Percentiles rank a stretch among this genome's conserved stretches.
These are phyloP conservation scores for Cathartes aura DNA, from an alignment of 2,113 vertebrate genomes.

Conservation along the genomic window DNA sequence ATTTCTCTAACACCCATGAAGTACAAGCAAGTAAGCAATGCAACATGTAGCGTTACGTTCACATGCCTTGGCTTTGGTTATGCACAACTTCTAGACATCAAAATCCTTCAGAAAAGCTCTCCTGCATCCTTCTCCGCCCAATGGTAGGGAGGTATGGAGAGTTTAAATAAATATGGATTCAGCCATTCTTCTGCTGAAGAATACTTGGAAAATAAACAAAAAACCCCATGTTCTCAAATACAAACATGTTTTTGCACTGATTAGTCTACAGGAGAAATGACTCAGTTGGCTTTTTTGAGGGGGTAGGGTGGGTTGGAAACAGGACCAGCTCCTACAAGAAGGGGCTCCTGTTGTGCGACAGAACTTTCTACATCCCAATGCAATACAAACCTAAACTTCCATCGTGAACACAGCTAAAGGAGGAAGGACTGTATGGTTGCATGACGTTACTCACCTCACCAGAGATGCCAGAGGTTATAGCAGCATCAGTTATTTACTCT, in stretches of 20 bases:
- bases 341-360: neutral
- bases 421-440: neutral
- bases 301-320: neutral
- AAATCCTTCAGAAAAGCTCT: neutral
- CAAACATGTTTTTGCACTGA: neutral
- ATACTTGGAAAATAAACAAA: neutral
- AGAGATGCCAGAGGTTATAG: neutral
- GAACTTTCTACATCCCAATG: neutral
- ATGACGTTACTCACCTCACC: neutral
- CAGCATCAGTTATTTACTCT: neutral
- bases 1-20: neutral
- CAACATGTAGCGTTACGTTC: accelerated
- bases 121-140: neutral
- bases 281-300: neutral
- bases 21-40: neutral
- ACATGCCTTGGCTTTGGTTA: neutral
- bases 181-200: neutral
- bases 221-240: neutral
- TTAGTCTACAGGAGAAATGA: neutral
- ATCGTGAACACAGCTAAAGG: neutral
- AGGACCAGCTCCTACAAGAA: neutral
- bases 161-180: neutral
- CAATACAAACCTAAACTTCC: neutral
- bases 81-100: neutral
- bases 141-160: neutral